Percentiles rank a stretch among this genome's conserved stretches.
Evolutionary conservation across 2,113 vertebrate species (phyloP).

Genomic region (Serinus canaria): DNA sequence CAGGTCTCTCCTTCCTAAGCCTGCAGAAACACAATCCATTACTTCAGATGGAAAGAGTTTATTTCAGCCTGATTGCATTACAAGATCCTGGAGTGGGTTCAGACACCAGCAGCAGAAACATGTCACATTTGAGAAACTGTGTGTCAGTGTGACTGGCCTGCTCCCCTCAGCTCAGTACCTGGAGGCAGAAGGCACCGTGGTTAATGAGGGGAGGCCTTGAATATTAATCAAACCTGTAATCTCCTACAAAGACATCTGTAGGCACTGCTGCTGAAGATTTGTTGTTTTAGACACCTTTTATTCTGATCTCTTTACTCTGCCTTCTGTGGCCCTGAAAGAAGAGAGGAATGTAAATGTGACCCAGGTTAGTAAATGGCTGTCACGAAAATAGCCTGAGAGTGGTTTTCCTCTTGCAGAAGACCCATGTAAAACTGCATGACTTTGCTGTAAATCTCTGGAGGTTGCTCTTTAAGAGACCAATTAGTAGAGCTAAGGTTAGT

Average conservation of each 20-base stretch:
- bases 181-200: not conserved
- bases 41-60: slow-evolving; percentile 52
- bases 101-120: not conserved
- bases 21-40: slow-evolving; percentile 74
- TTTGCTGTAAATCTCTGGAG: not conserved
- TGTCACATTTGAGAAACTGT: not conserved
- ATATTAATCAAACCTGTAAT: not conserved
- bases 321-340: not conserved
- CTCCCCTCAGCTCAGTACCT: not conserved
- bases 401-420: not conserved
- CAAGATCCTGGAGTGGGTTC: slow-evolving; percentile 25
- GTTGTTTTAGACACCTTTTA: not conserved
- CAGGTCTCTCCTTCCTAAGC: slow-evolving; percentile 61
- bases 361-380: not conserved
- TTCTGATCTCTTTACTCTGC: not conserved
- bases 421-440: not conserved
- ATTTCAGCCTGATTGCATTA: slow-evolving; percentile 66
- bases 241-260: not conserved
- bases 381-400: not conserved
- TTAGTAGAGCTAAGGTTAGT: not conserved
- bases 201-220: not conserved
- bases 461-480: not conserved
- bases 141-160: not conserved
- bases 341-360: not conserved
- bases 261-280: not conserved